A percentile compares a stretch with the other conserved stretches of the same genome.
Conservation (phyloP, 2,113 vertebrate genomes). For the Sylvicapra grimmia region DNA sequence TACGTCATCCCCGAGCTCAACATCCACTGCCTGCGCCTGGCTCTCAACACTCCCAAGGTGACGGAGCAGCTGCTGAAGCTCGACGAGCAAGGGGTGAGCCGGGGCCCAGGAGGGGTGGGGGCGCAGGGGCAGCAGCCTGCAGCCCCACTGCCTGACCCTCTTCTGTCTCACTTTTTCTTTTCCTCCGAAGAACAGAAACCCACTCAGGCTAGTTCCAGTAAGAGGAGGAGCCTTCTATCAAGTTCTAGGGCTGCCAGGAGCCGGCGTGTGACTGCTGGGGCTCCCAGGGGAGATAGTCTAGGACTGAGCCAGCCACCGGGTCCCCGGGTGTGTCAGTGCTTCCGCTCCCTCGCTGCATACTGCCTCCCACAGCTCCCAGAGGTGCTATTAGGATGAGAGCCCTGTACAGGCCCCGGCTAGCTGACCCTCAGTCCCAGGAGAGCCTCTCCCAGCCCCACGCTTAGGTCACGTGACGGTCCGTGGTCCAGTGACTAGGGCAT, state of each 20-base stretch:
- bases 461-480: not conserved
- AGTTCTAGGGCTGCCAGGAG: not conserved
- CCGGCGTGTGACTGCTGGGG: not conserved
- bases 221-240: not conserved
- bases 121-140: rapidly evolving
- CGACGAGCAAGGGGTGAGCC: slow-evolving; percentile 92
- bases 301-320: not conserved
- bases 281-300: not conserved
- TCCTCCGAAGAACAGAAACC: not conserved
- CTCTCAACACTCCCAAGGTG: slow-evolving; percentile 87
- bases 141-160: not conserved
- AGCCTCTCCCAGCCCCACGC: not conserved
- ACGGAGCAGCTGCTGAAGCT: slow-evolving; percentile 95
- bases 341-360: not conserved
- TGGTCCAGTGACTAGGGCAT: not conserved
- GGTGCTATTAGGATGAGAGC: not conserved
- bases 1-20: slow-evolving; percentile 89
- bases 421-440: not conserved
- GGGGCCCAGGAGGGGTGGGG: rapidly evolving
- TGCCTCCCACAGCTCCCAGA: not conserved
- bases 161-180: not conserved
- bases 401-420: not conserved
- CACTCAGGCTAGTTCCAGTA: not conserved
- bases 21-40: slow-evolving; percentile 87
- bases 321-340: rapidly evolving